Percentiles rank a stretch among this genome's conserved stretches.
Evolutionary conservation across 2,113 vertebrate genomes (phyloP).

Genomic region (Sorex araneus): DNA sequence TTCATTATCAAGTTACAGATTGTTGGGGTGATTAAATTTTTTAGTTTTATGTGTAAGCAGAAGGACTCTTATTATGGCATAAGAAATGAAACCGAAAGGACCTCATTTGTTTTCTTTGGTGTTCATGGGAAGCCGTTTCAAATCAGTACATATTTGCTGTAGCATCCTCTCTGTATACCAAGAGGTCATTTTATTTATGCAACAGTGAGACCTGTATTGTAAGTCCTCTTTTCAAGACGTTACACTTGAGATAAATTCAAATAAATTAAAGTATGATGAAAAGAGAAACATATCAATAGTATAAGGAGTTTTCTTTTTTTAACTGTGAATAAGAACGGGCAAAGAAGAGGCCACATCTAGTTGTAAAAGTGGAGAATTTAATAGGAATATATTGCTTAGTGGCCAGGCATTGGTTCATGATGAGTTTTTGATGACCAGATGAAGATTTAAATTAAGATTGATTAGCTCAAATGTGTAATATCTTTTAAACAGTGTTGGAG

Average conservation of each 20-base stretch:
- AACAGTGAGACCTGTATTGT: not conserved
- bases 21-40: conserved; percentile 81
- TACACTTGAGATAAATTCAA: conserved; percentile 20
- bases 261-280: conserved; percentile 44
- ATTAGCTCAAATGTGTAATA: not conserved
- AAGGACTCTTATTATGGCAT: conserved; percentile 79
- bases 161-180: not conserved
- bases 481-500: not conserved
- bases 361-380: not conserved
- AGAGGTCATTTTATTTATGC: not conserved
- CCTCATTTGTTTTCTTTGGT: conserved; percentile 9
- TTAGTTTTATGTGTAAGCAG: conserved; percentile 82
- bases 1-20: conserved; percentile 81
- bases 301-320: not conserved
- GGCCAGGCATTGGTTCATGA: not conserved
- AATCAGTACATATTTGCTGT: conserved; percentile 24
- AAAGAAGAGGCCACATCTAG: not conserved
- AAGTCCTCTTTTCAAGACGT: conserved; percentile 39
- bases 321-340: not conserved
- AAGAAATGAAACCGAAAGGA: conserved; percentile 64
- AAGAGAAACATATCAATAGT: not conserved
- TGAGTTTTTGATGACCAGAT: not conserved
- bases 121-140: not conserved
- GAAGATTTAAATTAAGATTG: not conserved
- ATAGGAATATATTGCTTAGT: not conserved